phyloP scores from a whole-genome alignment of 1,140 invertebrate genomes.

The Palaemon carinicauda region DNA sequence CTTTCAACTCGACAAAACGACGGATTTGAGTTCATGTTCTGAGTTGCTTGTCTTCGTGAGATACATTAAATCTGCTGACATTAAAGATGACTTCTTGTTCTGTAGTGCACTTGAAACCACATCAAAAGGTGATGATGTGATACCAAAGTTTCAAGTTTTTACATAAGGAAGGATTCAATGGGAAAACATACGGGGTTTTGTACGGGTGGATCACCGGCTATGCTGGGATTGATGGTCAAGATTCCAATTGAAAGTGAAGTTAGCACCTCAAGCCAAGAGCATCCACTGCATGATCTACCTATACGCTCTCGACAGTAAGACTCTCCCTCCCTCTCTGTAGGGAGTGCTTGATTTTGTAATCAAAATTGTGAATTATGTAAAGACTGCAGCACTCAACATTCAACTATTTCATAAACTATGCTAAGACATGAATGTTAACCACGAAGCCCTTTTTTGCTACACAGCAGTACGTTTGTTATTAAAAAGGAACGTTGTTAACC shows the following conservation, averaged over 20 bases:
- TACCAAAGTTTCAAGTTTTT: too few species aligned
- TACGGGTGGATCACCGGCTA: neutral
- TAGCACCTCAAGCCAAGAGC: slow-evolving; percentile 11
- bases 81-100: neutral
- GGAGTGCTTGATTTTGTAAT: slow-evolving; percentile 31
- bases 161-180: neutral
- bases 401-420: too few species aligned
- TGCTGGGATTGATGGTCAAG: neutral
- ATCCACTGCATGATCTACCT: slow-evolving; percentile 30
- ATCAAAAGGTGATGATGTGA: neutral
- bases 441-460: slow-evolving; percentile 39
- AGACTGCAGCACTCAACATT: slow-evolving; percentile 40
- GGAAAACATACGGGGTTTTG: neutral
- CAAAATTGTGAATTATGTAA: slow-evolving; percentile 57
- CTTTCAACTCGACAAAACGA: slow-evolving; percentile 13
- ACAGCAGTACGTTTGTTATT: slow-evolving; percentile 51
- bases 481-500: slow-evolving; percentile 35
- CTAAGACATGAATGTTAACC: slow-evolving; percentile 44
- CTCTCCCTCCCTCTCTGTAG: slow-evolving; percentile 58
- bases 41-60: slow-evolving; percentile 3
- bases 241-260: neutral
- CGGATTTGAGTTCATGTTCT: slow-evolving; percentile 31
- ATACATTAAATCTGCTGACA: slow-evolving; percentile 26
- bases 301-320: slow-evolving; percentile 2
- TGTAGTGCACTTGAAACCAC: neutral